Evolutionary conservation across 64 coral and sea anemone genomes (phyloP).

Genomic region (Montipora capricornis): DNA sequence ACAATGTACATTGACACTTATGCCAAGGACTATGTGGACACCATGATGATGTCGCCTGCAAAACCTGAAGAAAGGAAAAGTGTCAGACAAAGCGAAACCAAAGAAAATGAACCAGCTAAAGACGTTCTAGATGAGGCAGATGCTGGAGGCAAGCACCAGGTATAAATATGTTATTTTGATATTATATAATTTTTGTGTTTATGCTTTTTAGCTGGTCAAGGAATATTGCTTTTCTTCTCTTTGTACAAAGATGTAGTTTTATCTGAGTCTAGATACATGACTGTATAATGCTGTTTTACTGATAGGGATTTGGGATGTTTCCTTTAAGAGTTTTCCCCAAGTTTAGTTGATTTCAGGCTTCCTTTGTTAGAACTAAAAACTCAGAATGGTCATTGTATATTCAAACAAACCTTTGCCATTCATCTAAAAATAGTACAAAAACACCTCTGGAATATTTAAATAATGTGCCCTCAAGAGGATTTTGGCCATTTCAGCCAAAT

Average conservation of each 20-base stretch:
- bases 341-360: background rate
- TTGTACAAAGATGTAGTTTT: too few relatives aligned
- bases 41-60: constrained; percentile 79
- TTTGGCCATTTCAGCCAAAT: too few relatives aligned
- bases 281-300: too few relatives aligned
- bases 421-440: background rate
- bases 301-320: too few relatives aligned
- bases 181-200: background rate
- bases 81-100: constrained; percentile 17
- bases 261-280: too few relatives aligned
- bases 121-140: background rate
- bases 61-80: constrained; percentile 65
- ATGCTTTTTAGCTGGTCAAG: background rate
- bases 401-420: constrained; percentile 19
- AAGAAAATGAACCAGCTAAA: constrained; percentile 56
- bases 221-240: background rate
- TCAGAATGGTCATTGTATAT: constrained; percentile 8
- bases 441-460: background rate
- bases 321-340: background rate
- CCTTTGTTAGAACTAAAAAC: constrained; percentile 2
- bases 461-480: too few relatives aligned
- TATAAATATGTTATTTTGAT: background rate
- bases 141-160: background rate
- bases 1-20: constrained; percentile 97
- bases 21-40: constrained; percentile 98